Evolutionary conservation across 1,140 invertebrate genomes (phyloP).

Genomic region (Calliopsis andreniformis): DNA sequence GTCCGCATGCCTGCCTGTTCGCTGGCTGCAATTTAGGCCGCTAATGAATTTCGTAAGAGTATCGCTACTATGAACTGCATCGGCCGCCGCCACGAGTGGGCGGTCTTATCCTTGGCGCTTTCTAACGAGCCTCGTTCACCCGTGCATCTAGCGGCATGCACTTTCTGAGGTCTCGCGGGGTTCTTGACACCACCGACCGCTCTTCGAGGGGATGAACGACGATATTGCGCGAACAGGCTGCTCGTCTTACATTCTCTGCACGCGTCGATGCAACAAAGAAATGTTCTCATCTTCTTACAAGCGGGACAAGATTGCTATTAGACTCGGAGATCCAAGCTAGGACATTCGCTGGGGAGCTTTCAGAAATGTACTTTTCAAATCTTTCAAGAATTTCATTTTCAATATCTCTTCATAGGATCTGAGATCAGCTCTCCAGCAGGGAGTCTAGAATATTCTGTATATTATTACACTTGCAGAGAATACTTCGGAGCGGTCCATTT

Average conservation of each 20-base stretch:
- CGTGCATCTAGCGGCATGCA: conserved; percentile 1
- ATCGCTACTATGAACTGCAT: conserved; percentile 23
- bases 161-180: background rate
- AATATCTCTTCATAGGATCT: no score
- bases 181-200: background rate
- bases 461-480: no score
- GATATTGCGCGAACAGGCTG: background rate
- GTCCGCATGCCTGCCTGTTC: conserved; percentile 37
- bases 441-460: no score
- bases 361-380: no score
- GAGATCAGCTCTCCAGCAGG: no score
- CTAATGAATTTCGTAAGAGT: conserved; percentile 75
- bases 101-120: conserved; percentile 63
- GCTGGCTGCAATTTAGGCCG: conserved; percentile 43
- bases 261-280: no score
- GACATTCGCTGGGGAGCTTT: no score
- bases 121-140: conserved; percentile 24
- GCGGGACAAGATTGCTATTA: no score
- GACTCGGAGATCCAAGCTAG: no score
- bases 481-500: background rate
- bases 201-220: background rate
- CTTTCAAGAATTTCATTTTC: no score
- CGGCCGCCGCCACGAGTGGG: conserved; percentile 43
- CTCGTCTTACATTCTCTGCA: no score
- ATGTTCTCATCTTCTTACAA: no score